Base-by-base conservation (phyloP, 1,140 invertebrate genomes). In the Drosophila mayri region DNA sequence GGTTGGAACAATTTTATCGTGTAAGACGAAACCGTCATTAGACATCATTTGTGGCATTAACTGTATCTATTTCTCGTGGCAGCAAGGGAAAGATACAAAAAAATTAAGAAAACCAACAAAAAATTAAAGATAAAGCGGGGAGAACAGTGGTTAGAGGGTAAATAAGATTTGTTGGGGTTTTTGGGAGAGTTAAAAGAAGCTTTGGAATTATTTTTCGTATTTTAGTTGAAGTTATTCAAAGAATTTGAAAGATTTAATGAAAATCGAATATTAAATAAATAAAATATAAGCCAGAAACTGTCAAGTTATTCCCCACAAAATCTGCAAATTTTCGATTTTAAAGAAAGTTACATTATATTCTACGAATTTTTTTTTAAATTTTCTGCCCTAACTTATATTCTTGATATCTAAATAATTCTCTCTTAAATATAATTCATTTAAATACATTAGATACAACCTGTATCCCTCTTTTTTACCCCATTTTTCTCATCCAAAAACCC, bases 11-110 rank as follows among this genome's bases (percentile, higher is more conserved):
- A 76, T 63, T 71, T 82, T 75, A 66, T 68, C 79, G 81, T 72
- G 83, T 76, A 74, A 87, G 83, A 73, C 76, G 79, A 83, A 88
- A 84, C 83, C 83, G 76, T 87, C 83, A 87, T 87, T 87, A 87
- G 83, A 74, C 84, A 77, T 87, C 76, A 87, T 87, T 87, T 87
- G 80, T 64, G 80, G 76, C 65, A 87, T 87, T 87, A 87, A 88
- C 83, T 88, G 84, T 87, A 87, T 87, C 83, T 88, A 61, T 83
- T 80, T 77, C 67, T 72, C 18, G 70, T 47, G 68, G 64, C 44
- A 37, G n/a, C 25, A 25, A 58, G 41, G 41, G 35, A 54, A 64
- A 30, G 41, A 14, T 35, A 65, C 66, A 40, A 60, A 46, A 79
- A 84, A 43, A 58, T 62, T 47, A 38, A 47, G 61, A 76, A 65